Base-by-base conservation (phyloP, 1,140 invertebrate species). In the Pogonomyrmex californicus region DNA sequence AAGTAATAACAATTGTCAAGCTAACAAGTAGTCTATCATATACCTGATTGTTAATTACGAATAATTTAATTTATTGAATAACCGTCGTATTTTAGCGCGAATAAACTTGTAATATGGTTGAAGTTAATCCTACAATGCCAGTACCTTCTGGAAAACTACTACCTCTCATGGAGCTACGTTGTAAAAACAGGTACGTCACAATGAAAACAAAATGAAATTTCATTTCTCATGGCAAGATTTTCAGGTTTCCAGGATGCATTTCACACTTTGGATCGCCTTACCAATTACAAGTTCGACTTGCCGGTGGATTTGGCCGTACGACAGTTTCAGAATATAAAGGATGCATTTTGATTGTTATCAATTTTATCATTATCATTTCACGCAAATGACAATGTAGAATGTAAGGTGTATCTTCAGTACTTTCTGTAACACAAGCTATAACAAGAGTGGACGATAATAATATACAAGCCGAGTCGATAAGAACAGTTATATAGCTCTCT, bases 311-410 rank as follows among this genome's bases (percentile, higher is more conserved):
- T 99, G 91, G 99, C 99, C 66, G 97, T 99, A 66, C 96, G 98
- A 93, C 99, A 99, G 91, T 99, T 99, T 93, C 98, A 99, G 94
- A 99, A 99, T 95, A 99, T 99, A 91, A 99, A 98, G 96, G 99
- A 99, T 96, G 99, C 99, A 88, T 99, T 99, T 96, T 98, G 95
- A 96, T 91, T 60, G 62, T 79, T 23, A 23, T 9, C 62, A 30
- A 44, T 73, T 4, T n/a, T 30, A 47, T 60, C 14, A 1, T 83
- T 75, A 60, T 62, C 44, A 23, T 83, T 62, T 68, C 47, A 0
- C 68, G 36, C n/a, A 56, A 81, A 83, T 75, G 49, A 54, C 38
- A 56, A 38, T n/a, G 33, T 62, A 73, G 33, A 41, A 17, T 23
- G 30, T 83, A 83, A 7, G 75, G 12, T 9, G 17, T 41, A 75